Percentiles rank a stretch among this genome's conserved stretches.
These are phyloP conservation scores for Erythrolamprus reginae DNA, from an alignment of 2,113 vertebrate species.

Conservation along the genomic window DNA sequence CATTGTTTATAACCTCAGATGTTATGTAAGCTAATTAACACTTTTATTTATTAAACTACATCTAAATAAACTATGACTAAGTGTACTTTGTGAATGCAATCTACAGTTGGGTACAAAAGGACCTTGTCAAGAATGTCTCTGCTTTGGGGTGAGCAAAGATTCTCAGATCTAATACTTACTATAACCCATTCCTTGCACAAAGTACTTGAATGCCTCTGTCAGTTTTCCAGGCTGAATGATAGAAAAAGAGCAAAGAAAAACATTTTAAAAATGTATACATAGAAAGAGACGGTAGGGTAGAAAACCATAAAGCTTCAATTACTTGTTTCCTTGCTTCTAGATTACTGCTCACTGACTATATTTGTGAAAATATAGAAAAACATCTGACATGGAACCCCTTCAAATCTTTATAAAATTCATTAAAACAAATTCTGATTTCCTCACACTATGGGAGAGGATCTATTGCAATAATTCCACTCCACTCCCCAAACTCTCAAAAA, in stretches of 20 bases:
- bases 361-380: background rate
- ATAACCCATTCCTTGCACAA: conserved; percentile 90
- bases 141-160: background rate
- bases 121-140: background rate
- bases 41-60: background rate
- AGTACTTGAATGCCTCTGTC: conserved; percentile 88
- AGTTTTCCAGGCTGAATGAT: conserved; percentile 73
- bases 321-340: background rate
- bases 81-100: background rate
- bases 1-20: background rate
- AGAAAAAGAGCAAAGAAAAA: background rate
- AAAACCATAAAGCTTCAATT: background rate
- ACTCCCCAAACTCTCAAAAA: background rate
- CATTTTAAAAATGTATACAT: background rate
- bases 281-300: background rate
- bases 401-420: background rate
- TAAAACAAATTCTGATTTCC: background rate
- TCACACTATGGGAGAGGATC: background rate
- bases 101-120: no score
- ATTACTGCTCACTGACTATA: no score
- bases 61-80: background rate
- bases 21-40: background rate
- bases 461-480: background rate
- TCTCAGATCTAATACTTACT: conserved; percentile 68
- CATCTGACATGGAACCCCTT: background rate